A percentile compares a stretch with the other conserved stretches of the same genome.
Evolutionary conservation across 1,140 invertebrate genomes (phyloP).

Genomic region (Pectinophora gossypiella): DNA sequence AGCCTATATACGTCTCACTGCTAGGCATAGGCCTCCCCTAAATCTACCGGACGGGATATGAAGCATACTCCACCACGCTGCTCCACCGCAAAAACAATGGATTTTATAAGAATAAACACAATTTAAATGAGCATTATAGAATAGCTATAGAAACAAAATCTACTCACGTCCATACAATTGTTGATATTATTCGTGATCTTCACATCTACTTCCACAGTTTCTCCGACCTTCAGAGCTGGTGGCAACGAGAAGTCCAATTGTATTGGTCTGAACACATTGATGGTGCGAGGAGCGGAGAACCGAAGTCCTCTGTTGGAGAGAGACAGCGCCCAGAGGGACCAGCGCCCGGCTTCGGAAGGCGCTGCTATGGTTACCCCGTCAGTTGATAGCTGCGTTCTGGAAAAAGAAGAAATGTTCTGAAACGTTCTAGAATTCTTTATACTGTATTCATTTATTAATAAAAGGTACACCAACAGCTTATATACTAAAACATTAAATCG

Average conservation of each 20-base stretch:
- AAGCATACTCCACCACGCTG: no score
- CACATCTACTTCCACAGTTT: slow-evolving; percentile 79
- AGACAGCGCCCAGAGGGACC: slow-evolving; percentile 77
- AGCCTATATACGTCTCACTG: no score
- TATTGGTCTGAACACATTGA: slow-evolving; percentile 77
- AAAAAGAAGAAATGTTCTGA: no score
- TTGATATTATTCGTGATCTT: slow-evolving; percentile 81
- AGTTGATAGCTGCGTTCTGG: slow-evolving; percentile 60
- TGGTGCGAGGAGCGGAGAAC: slow-evolving; percentile 74
- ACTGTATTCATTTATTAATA: no score
- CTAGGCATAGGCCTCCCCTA: no score
- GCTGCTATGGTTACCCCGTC: slow-evolving; percentile 74
- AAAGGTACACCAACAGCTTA: no score
- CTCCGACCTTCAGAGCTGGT: slow-evolving; percentile 75
- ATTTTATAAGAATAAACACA: not conserved
- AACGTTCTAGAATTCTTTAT: no score
- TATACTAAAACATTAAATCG: no score
- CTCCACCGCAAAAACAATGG: no score
- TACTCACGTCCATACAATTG: slow-evolving; percentile 81
- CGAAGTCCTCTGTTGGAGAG: slow-evolving; percentile 73
- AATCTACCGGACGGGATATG: no score
- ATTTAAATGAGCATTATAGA: not conserved
- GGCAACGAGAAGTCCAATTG: slow-evolving; percentile 77
- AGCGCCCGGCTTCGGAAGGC: slow-evolving; percentile 77
- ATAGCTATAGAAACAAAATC: not conserved